These are phyloP conservation scores for Oncopodura yosiiana DNA, from an alignment of 1,140 invertebrate genomes.

Conservation along the genomic window DNA sequence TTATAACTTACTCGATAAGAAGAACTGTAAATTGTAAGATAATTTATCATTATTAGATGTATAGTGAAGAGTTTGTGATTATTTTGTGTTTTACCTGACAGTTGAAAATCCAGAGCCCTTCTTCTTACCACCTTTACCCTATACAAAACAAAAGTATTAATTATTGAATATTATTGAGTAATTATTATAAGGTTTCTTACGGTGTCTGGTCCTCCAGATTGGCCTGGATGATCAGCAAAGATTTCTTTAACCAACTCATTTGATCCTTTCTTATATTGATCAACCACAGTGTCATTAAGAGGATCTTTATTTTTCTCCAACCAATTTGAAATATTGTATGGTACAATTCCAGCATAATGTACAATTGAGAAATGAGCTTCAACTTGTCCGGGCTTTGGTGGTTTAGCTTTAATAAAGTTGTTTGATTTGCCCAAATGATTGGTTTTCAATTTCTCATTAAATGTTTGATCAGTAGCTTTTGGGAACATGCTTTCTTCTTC, in stretches of 20 bases:
- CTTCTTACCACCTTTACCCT: constrained; percentile 45
- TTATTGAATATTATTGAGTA: background rate
- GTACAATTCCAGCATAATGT: constrained; percentile 43
- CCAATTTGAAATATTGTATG: constrained; percentile 55
- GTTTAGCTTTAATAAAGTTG: constrained; percentile 50
- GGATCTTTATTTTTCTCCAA: constrained; percentile 26
- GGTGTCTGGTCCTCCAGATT: constrained; percentile 1
- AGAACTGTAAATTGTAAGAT: no score
- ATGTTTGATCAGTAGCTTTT: constrained; percentile 55
- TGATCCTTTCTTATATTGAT: constrained; percentile 5
- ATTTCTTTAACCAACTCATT: constrained; percentile 21
- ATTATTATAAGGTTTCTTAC: constrained; percentile 23
- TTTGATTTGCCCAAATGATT: constrained; percentile 95
- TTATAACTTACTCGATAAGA: no score
- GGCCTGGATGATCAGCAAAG: constrained; percentile 14
- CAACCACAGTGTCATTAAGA: constrained; percentile 8
- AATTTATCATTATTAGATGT: no score
- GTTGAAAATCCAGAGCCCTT: constrained; percentile 94
- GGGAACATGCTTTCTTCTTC: constrained; percentile 63
- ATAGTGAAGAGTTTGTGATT: no score
- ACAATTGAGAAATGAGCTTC: constrained; percentile 50
- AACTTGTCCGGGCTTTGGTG: constrained; percentile 46
- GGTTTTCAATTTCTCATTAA: constrained; percentile 80
- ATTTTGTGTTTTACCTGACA: no score
- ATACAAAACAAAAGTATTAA: background rate